These are phyloP conservation scores for Hemiscyllium ocellatum DNA, from an alignment of 2,113 vertebrate species.

Conservation along the genomic window DNA sequence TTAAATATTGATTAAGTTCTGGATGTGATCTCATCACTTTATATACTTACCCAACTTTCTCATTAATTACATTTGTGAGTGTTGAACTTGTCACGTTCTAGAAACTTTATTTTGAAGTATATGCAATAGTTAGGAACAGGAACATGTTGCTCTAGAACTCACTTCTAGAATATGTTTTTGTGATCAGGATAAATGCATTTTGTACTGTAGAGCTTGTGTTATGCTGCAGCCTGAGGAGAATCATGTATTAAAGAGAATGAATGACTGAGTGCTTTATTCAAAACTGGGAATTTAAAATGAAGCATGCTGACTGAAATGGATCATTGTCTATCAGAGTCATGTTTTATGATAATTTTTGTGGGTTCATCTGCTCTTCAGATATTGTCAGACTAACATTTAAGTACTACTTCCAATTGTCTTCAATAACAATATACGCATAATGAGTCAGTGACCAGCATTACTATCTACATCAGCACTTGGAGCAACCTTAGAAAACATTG, in stretches of 20 bases:
- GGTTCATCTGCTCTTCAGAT: too few species aligned
- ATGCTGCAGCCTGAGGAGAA: not conserved
- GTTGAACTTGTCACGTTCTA: not conserved
- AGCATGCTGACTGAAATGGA: not conserved
- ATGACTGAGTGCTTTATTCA: not conserved
- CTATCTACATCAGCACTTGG: too few species aligned
- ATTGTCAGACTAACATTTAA: too few species aligned
- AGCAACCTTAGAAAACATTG: too few species aligned
- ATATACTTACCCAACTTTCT: not conserved
- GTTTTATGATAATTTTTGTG: too few species aligned
- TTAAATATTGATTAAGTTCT: not conserved
- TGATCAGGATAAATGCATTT: not conserved
- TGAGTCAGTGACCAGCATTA: too few species aligned
- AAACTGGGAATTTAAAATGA: not conserved
- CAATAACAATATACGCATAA: too few species aligned
- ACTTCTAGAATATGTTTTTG: not conserved
- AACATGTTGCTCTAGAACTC: not conserved
- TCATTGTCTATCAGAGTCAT: too few species aligned
- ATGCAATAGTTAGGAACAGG: not conserved
- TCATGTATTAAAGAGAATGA: not conserved
- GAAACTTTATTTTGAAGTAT: not conserved
- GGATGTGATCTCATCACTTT: conserved; percentile 12
- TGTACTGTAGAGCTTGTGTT: not conserved
- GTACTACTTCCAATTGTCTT: too few species aligned
- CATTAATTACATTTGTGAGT: conserved; percentile 12